Conservation (phyloP, 2,797 vertebrate species). For the Threskiornis aethiopicus region DNA sequence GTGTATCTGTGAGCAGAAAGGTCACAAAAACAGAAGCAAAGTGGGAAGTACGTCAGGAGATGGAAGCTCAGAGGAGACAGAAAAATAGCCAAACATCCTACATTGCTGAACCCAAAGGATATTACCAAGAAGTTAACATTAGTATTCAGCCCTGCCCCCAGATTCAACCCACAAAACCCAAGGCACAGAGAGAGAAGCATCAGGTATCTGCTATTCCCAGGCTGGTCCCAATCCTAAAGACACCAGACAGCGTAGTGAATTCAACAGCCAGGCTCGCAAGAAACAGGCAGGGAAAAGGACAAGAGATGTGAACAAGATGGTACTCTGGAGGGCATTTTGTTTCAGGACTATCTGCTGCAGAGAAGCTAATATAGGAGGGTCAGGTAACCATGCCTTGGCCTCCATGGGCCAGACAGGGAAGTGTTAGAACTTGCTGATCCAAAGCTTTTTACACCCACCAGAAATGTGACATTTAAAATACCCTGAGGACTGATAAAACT, state of each 20-base stretch:
- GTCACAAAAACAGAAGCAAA: neutral
- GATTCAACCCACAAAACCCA: neutral
- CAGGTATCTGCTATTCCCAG: neutral
- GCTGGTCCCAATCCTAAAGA: neutral
- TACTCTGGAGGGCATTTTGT: neutral
- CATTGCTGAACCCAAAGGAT: neutral
- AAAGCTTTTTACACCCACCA: neutral
- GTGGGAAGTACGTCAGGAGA: neutral
- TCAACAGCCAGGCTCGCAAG: neutral
- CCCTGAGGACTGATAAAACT: neutral
- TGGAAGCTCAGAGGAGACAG: neutral
- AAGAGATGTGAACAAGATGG: neutral
- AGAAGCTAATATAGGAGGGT: neutral
- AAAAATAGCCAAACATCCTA: neutral
- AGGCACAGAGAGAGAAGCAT: neutral
- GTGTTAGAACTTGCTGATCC: neutral
- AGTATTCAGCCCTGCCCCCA: neutral
- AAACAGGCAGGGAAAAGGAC: neutral
- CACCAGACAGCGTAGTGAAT: neutral
- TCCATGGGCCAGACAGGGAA: neutral
- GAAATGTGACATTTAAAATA: neutral
- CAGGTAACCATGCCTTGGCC: neutral
- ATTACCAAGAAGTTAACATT: neutral
- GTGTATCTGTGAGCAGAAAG: neutral
- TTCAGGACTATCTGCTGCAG: neutral